phyloP scores from a whole-genome alignment of 2,113 vertebrate genomes.

The Ranitomeya imitator region DNA sequence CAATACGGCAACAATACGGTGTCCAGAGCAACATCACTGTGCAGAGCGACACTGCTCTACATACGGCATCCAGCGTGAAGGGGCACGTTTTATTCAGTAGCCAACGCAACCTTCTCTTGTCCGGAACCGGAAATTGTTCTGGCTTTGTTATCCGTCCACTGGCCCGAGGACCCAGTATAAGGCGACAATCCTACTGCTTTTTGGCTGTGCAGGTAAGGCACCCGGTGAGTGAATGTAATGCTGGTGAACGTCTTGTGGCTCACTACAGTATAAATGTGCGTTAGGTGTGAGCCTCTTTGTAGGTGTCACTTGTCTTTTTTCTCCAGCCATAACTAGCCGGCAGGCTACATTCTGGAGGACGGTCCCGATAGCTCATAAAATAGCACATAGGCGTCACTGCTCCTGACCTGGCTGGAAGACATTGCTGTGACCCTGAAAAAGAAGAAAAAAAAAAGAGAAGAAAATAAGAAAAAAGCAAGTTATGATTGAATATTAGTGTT shows the following conservation, averaged over 20 bases:
- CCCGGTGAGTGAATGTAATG: constrained; percentile 33
- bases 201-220: constrained; percentile 33
- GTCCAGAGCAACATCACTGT: not conserved
- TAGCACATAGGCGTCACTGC: constrained; percentile 94
- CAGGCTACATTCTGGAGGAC: constrained; percentile 82
- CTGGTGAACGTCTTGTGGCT: constrained; percentile 46
- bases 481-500: too few species aligned
- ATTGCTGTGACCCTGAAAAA: constrained; percentile 86
- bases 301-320: constrained; percentile 1
- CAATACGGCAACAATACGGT: not conserved
- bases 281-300: constrained; percentile 35
- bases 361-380: constrained; percentile 92
- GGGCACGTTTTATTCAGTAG: not conserved
- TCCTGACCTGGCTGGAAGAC: constrained; percentile 94
- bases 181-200: not conserved
- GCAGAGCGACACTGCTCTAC: not conserved
- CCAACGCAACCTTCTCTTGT: not conserved
- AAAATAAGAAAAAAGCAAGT: too few species aligned
- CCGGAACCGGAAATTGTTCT: not conserved
- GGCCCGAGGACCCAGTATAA: not conserved
- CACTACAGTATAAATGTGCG: not conserved
- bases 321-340: not conserved
- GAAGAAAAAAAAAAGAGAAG: not conserved
- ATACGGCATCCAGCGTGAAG: not conserved
- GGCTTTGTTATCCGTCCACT: not conserved